Base-by-base conservation (phyloP, 1,140 invertebrate species). In the Hirudo medicinalis region DNA sequence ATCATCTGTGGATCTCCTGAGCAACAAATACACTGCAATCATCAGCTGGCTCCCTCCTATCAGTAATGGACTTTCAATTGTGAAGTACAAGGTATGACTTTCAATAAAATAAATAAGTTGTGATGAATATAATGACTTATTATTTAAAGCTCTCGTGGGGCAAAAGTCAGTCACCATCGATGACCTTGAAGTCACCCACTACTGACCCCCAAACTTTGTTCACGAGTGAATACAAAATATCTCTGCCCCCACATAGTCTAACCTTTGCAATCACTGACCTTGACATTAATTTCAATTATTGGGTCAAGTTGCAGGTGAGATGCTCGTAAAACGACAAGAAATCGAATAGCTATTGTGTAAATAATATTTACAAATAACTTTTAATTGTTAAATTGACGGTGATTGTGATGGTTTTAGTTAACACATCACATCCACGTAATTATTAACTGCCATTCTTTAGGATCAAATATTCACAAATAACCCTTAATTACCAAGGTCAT, bases 221-320 rank as follows among this genome's bases (percentile, higher is more conserved):
- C 29, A 63, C 29, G 57, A 63, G 57, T 15, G 57, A 63, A 63
- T 63, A 63, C 19, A 63, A 63, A 22, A n/a, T 63, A 25, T 22
- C 57, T 25, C 20, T 63, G 19, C 29, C 57, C 11, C 57, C 57
- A 63, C 22, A 32, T 63, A 3, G 22, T 6, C 13, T 63, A 20
- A 63, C 57, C 57, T 63, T 25, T 15, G 17, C 22, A 32, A 63
- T 63, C 57, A 63, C 22, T n/a, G 57, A 63, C 57, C 57, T 63
- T 20, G 57, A 63, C 20, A 11, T 63, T 25, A 20, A 63, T n/a
- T 63, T 63, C 19, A 32, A 63, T 63, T 63, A 63, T 32, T 63
- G 57, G 57, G 57, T 63, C 57, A 63, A 20, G 57, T 63, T 63
- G 29, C 57, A 63, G 57, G 57, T 32, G 22, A 63, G 57, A 17